Conservation (phyloP, 2,888 invertebrate genomes). For the Aproaerema taeniolella region DNA sequence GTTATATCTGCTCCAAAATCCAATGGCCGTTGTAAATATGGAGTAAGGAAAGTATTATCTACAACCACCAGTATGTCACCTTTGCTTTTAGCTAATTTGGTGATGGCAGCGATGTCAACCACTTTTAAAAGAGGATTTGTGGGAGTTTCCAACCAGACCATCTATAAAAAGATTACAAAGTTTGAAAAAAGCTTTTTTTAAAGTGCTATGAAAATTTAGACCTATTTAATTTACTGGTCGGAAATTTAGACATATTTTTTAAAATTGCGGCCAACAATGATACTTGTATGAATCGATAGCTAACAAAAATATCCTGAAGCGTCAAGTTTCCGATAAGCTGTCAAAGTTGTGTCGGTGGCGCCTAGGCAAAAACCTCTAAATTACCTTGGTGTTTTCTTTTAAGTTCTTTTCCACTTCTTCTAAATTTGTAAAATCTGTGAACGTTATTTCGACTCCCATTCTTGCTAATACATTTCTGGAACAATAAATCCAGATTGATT, state of each 20-base stretch:
- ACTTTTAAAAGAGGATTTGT: conserved; percentile 97
- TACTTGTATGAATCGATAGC: too few relatives aligned
- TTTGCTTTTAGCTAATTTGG: conserved; percentile 76
- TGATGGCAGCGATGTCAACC: conserved; percentile 87
- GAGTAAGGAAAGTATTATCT: conserved; percentile 95
- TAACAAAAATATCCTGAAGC: too few relatives aligned
- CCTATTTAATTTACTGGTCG: not conserved
- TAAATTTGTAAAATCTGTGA: conserved; percentile 86
- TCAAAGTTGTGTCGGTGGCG: too few relatives aligned
- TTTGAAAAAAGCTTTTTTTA: too few relatives aligned
- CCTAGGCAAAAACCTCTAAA: not conserved
- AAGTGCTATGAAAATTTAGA: too few relatives aligned
- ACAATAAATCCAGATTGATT: too few relatives aligned
- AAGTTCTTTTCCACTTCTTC: conserved; percentile 82
- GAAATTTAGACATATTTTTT: not conserved
- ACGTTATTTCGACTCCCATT: conserved; percentile 85
- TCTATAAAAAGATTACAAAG: conserved; percentile 71
- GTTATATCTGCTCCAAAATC: conserved; percentile 93
- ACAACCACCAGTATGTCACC: conserved; percentile 83
- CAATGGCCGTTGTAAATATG: conserved; percentile 93
- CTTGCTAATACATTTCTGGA: conserved; percentile 76
- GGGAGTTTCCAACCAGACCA: conserved; percentile 96
- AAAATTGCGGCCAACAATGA: too few relatives aligned
- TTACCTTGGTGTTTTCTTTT: conserved; percentile 90
- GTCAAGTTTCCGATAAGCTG: too few relatives aligned